Conservation (phyloP, 2,113 vertebrate species). For the Nesospiza acunhae region DNA sequence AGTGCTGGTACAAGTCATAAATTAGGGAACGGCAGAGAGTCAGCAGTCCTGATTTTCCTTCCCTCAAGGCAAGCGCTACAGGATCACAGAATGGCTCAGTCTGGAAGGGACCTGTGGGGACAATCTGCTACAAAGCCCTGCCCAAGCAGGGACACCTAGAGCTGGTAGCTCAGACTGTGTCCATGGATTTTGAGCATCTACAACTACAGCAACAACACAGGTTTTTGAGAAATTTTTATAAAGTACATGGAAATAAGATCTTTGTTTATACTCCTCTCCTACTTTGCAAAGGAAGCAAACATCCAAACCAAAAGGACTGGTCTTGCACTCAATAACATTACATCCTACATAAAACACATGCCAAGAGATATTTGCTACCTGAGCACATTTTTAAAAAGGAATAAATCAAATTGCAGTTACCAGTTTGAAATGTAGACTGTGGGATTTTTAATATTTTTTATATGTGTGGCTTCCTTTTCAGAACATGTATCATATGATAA, state of each 20-base stretch:
- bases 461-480: neutral
- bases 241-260: neutral
- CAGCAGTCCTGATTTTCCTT: neutral
- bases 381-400: neutral
- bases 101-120: neutral
- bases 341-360: accelerated
- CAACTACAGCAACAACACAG: neutral
- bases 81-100: neutral
- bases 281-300: neutral
- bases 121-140: neutral
- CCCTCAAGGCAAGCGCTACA: neutral
- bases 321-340: neutral
- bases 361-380: neutral
- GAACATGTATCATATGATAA: neutral
- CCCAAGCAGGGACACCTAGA: neutral
- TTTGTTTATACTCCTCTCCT: neutral
- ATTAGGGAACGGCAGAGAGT: neutral
- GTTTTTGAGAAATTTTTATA: neutral
- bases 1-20: neutral
- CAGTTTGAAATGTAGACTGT: accelerated
- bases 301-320: neutral
- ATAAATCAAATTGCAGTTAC: too few species aligned
- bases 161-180: too few species aligned
- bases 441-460: too few species aligned
- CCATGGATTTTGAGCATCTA: accelerated